A percentile compares a stretch with the other conserved stretches of the same genome.
These are phyloP conservation scores for Cephus sareptanus DNA, from an alignment of 2,888 invertebrate species.

Conservation along the genomic window DNA sequence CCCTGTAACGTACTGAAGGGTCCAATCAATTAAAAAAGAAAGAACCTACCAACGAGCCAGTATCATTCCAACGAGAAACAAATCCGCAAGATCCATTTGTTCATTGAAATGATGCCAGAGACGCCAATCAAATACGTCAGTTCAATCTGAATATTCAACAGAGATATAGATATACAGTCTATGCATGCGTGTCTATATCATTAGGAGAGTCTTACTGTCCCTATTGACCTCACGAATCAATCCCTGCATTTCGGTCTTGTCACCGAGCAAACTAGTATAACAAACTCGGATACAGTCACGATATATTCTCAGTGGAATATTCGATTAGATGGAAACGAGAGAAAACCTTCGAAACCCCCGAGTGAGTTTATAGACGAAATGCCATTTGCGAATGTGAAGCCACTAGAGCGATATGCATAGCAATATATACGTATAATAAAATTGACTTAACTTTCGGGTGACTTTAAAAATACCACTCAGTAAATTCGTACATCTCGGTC, in stretches of 20 bases:
- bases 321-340: neutral
- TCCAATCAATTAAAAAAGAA: slow-evolving; percentile 43
- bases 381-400: neutral
- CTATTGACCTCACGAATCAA: slow-evolving; percentile 20
- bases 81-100: slow-evolving; percentile 44
- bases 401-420: neutral
- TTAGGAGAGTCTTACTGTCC: slow-evolving; percentile 26
- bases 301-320: neutral
- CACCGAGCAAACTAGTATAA: neutral
- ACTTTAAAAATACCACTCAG: neutral
- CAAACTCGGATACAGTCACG: neutral
- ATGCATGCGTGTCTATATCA: slow-evolving; percentile 32
- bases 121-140: slow-evolving; percentile 48
- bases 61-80: slow-evolving; percentile 19
- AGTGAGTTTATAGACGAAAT: neutral
- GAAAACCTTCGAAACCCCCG: neutral
- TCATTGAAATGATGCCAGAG: slow-evolving; percentile 49
- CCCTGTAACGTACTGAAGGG: slow-evolving; percentile 42
- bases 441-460: neutral
- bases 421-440: neutral
- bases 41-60: slow-evolving; percentile 21
- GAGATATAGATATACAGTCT: slow-evolving; percentile 33
- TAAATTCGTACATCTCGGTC: neutral
- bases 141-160: slow-evolving; percentile 46
- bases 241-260: neutral